phyloP scores from a whole-genome alignment of 2,113 vertebrate species.

The Alligator mississippiensis region DNA sequence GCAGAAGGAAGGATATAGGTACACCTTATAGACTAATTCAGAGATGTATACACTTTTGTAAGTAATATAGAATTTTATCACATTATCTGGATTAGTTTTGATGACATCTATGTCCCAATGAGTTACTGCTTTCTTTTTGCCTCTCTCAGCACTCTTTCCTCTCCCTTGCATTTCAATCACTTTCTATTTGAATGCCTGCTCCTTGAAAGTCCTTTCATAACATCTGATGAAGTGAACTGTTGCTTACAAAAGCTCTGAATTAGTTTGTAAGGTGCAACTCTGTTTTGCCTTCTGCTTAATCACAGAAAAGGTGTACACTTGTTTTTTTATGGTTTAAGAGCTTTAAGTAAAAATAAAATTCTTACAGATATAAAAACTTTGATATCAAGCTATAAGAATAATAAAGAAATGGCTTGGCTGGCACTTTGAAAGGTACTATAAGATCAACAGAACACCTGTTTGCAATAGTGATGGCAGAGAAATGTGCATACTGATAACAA shows the following conservation, averaged over 20 bases:
- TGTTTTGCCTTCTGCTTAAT: not conserved
- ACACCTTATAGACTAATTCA: no score
- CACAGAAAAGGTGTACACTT: not conserved
- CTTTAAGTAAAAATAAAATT: not conserved
- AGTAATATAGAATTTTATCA: no score
- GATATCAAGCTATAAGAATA: not conserved
- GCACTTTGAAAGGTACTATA: not conserved
- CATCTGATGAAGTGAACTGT: no score
- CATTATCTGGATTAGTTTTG: no score
- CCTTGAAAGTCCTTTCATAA: not conserved
- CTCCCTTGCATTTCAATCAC: no score
- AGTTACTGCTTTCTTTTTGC: no score
- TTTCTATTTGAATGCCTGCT: no score
- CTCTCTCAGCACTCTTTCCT: no score
- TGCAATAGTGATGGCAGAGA: conserved; percentile 47
- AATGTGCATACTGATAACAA: conserved; percentile 61
- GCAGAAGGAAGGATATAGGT: no score
- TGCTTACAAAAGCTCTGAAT: no score
- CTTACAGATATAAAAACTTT: not conserved
- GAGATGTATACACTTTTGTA: no score
- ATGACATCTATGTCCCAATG: no score
- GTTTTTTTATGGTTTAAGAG: not conserved
- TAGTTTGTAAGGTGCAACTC: not conserved
- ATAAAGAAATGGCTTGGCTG: not conserved
- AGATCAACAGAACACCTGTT: conserved; percentile 28